Conservation (phyloP, 2,797 vertebrate genomes). For the Alcedo atthis region DNA sequence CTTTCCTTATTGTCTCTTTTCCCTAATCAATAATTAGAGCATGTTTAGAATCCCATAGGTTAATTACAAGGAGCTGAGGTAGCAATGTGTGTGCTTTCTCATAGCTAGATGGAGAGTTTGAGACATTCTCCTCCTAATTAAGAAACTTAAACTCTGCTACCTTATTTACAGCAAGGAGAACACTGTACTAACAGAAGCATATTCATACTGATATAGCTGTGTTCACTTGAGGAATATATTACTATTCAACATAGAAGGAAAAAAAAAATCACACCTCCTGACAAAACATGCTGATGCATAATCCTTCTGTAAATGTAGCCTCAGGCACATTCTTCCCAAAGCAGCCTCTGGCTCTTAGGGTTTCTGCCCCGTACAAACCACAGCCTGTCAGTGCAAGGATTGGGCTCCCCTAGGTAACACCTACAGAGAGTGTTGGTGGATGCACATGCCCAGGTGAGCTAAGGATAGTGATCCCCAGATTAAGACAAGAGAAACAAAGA, state of each 20-base stretch:
- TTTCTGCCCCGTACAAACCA: not conserved
- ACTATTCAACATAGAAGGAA: not conserved
- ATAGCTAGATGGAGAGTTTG: not conserved
- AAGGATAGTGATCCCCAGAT: not conserved
- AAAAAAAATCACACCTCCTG: not conserved
- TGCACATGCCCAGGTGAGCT: not conserved
- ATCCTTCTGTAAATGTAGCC: not conserved
- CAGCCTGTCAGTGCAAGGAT: not conserved
- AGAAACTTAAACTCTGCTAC: conserved; percentile 6
- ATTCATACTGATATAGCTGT: not conserved
- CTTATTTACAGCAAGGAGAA: conserved; percentile 11
- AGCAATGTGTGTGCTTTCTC: not conserved
- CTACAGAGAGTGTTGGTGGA: not conserved
- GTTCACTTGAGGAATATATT: not conserved
- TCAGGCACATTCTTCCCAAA: not conserved
- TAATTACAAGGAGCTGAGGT: not conserved
- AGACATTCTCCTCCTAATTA: conserved; percentile 8
- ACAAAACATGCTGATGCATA: not conserved
- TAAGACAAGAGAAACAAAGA: not conserved
- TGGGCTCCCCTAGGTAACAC: not conserved
- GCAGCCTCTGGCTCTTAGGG: not conserved
- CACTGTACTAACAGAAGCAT: not conserved
- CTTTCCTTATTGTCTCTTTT: not conserved
- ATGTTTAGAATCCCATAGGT: not conserved
- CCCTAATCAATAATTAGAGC: not conserved